A percentile compares a stretch with the other conserved stretches of the same genome.
Evolutionary conservation across 2,888 invertebrate species (phyloP).

Genomic region (Pseudanteris insignis): DNA sequence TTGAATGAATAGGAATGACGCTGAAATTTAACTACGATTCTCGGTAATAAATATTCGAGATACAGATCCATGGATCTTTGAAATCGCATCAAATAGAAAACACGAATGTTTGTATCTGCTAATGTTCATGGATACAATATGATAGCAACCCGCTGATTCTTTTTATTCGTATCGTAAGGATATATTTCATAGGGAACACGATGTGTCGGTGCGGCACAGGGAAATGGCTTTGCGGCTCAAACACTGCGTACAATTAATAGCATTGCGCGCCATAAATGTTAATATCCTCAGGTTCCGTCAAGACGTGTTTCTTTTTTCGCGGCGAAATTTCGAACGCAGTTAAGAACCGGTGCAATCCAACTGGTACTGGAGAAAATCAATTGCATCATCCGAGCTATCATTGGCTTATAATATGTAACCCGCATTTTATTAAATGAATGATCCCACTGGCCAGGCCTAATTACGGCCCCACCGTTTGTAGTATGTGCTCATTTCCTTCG

Average conservation of each 20-base stretch:
- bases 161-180: slow-evolving; percentile 2
- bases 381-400: slow-evolving; percentile 26
- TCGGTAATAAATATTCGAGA: too few species aligned
- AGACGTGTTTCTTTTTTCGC: slow-evolving; percentile 6
- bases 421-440: slow-evolving; percentile 25
- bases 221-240: slow-evolving; percentile 18
- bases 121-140: too few species aligned
- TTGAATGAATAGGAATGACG: too few species aligned
- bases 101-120: too few species aligned
- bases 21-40: too few species aligned
- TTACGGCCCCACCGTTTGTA: slow-evolving; percentile 6
- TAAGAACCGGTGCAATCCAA: slow-evolving; percentile 27
- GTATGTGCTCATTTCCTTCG: not conserved
- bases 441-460: slow-evolving; percentile 19
- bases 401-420: slow-evolving; percentile 25
- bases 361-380: slow-evolving; percentile 26
- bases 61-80: slow-evolving; percentile 19
- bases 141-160: slow-evolving; percentile 17
- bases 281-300: slow-evolving; percentile 8
- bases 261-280: slow-evolving; percentile 14
- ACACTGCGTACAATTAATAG: slow-evolving; percentile 16
- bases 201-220: slow-evolving; percentile 13
- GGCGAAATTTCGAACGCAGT: slow-evolving; percentile 8
- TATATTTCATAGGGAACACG: slow-evolving; percentile 21
- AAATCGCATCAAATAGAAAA: slow-evolving; percentile 31